These are phyloP conservation scores for Euplexia lucipara DNA, from an alignment of 2,888 invertebrate genomes.

Conservation along the genomic window DNA sequence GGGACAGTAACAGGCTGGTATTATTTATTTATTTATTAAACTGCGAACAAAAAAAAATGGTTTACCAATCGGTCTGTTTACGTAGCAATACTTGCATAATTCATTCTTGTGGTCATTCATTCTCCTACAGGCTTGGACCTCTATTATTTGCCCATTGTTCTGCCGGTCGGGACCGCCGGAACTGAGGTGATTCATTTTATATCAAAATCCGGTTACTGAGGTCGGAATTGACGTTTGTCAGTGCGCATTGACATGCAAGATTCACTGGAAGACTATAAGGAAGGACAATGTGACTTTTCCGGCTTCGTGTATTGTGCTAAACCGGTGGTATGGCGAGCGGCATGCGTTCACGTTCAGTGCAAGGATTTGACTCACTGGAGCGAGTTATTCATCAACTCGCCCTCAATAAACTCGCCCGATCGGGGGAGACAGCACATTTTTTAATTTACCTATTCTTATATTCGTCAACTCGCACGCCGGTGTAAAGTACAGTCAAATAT, in stretches of 20 bases:
- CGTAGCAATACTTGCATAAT: slow-evolving; percentile 9
- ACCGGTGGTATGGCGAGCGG: no score
- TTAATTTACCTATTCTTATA: no score
- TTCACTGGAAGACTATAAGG: not conserved
- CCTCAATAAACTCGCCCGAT: no score
- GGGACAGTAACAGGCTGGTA: no score
- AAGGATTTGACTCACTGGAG: no score
- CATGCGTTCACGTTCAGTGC: no score
- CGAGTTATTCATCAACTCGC: no score
- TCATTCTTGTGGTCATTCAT: not conserved
- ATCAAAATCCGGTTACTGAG: slow-evolving; percentile 38
- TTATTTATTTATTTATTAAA: no score
- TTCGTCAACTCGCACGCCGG: no score
- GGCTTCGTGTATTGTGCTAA: not conserved
- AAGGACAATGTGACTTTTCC: not conserved
- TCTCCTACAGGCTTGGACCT: slow-evolving; percentile 16
- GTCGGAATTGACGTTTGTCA: slow-evolving; percentile 32
- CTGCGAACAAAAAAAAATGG: no score
- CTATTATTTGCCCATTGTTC: slow-evolving; percentile 31
- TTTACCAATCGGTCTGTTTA: not conserved
- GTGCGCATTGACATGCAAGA: slow-evolving; percentile 20
- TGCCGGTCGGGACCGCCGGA: slow-evolving; percentile 16
- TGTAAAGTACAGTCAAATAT: no score
- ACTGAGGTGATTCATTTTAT: slow-evolving; percentile 28
- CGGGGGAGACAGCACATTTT: no score